These are phyloP conservation scores for Cephus runcator DNA, from an alignment of 2,888 invertebrate species.

Conservation along the genomic window DNA sequence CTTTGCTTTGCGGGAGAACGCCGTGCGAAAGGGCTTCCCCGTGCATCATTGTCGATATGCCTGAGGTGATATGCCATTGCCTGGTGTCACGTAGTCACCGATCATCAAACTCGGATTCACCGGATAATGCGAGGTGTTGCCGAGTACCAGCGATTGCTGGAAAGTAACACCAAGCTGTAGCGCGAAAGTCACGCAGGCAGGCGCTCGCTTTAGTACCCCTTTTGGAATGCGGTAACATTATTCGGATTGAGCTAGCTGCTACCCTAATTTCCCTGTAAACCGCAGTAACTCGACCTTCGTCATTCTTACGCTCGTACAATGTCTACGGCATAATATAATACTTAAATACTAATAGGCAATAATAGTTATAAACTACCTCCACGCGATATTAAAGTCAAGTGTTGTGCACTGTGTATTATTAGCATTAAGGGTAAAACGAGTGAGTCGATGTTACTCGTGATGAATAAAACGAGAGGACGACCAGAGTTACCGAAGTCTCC, in stretches of 20 bases:
- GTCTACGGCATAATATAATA: background rate
- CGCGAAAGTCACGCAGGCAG: conserved; percentile 54
- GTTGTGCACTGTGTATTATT: background rate
- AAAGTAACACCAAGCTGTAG: conserved; percentile 65
- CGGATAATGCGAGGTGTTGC: conserved; percentile 72
- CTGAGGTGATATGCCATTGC: conserved; percentile 66
- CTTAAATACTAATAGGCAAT: background rate
- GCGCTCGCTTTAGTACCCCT: conserved; percentile 57
- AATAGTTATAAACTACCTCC: background rate
- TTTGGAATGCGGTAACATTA: conserved; percentile 5
- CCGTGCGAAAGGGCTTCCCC: conserved; percentile 46
- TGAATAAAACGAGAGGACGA: background rate
- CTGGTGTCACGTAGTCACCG: conserved; percentile 77
- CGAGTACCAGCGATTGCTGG: conserved; percentile 70
- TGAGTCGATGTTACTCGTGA: background rate
- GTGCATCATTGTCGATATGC: conserved; percentile 61
- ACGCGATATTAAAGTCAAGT: background rate
- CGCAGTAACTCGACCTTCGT: background rate
- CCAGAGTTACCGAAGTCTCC: background rate
- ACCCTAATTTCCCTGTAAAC: conserved; percentile 8
- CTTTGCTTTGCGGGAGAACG: conserved; percentile 48
- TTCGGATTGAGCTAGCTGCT: conserved; percentile 29
- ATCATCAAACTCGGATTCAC: conserved; percentile 81
- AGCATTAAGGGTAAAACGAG: background rate
- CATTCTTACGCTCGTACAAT: background rate